These are phyloP conservation scores for Lindbergichthys nudifrons DNA, from an alignment of 2,797 vertebrate genomes.

Conservation along the genomic window DNA sequence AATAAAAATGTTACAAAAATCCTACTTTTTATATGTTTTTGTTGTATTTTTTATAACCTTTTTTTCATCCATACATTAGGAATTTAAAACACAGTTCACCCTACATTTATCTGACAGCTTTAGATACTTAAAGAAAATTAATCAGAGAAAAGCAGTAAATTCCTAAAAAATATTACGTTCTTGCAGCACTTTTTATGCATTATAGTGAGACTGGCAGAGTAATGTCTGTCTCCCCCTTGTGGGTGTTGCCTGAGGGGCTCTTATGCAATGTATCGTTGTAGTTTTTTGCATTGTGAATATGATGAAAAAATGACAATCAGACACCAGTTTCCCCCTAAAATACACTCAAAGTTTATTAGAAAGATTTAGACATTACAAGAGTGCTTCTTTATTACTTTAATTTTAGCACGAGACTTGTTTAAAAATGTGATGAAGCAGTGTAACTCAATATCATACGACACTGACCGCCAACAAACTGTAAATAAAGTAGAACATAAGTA, in stretches of 20 bases:
- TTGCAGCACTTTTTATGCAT: too few relatives aligned
- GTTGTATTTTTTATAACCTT: too few relatives aligned
- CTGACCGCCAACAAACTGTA: conserved; percentile 58
- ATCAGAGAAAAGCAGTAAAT: neutral
- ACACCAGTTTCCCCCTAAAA: conserved; percentile 71
- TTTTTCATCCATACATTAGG: too few relatives aligned
- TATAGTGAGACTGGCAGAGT: too few relatives aligned
- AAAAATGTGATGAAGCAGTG: conserved; percentile 77
- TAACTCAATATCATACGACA: conserved; percentile 59
- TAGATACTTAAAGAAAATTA: neutral
- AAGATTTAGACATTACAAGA: conserved; percentile 82
- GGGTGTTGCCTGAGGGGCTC: conserved; percentile 10
- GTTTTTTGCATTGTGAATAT: conserved; percentile 8
- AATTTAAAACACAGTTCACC: too few relatives aligned
- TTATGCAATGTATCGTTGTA: neutral
- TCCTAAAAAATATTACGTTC: neutral
- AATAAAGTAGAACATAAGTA: conserved; percentile 69
- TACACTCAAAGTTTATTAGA: conserved; percentile 83
- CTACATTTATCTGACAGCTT: too few relatives aligned
- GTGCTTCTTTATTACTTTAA: conserved; percentile 72
- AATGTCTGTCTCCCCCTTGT: conserved; percentile 56
- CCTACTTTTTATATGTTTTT: too few relatives aligned
- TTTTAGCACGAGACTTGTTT: conserved; percentile 75
- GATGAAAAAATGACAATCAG: conserved; percentile 43
- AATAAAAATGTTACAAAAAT: too few relatives aligned